Percentiles rank a stretch among this genome's conserved stretches.
Evolutionary conservation across 2,888 invertebrate species (phyloP).

Genomic region (Linnaemya vulpina): DNA sequence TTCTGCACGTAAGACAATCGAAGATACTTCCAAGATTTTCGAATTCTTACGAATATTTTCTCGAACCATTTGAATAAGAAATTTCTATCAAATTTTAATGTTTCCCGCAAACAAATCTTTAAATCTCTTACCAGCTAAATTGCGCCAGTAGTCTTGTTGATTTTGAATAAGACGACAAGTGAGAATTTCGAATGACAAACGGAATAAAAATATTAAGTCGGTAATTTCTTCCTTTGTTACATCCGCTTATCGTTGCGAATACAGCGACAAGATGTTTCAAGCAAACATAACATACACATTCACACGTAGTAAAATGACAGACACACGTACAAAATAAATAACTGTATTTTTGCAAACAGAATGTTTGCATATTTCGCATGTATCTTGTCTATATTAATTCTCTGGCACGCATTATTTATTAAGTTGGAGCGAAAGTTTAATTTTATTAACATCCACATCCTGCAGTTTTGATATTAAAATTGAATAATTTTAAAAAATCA

Average conservation of each 20-base stretch:
- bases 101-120: too few species aligned
- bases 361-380: neutral
- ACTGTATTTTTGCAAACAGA: neutral
- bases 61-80: too few species aligned
- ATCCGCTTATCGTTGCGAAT: conserved; percentile 45
- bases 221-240: conserved; percentile 40
- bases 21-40: too few species aligned
- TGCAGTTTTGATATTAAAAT: too few species aligned
- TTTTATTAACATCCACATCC: too few species aligned
- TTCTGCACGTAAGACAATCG: too few species aligned
- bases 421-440: too few species aligned
- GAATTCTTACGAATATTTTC: too few species aligned
- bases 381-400: neutral
- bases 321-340: neutral
- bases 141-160: too few species aligned
- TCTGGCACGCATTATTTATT: neutral
- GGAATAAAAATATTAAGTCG: conserved; percentile 34
- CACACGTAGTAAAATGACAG: neutral
- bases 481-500: too few species aligned
- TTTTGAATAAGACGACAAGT: neutral
- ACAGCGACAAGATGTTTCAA: conserved; percentile 22
- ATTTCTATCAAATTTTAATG: too few species aligned
- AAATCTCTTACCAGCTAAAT: too few species aligned
- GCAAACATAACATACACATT: neutral
- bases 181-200: neutral